These are phyloP conservation scores for Microcebus murinus DNA, from an alignment of 2,113 vertebrate species.

Conservation along the genomic window DNA sequence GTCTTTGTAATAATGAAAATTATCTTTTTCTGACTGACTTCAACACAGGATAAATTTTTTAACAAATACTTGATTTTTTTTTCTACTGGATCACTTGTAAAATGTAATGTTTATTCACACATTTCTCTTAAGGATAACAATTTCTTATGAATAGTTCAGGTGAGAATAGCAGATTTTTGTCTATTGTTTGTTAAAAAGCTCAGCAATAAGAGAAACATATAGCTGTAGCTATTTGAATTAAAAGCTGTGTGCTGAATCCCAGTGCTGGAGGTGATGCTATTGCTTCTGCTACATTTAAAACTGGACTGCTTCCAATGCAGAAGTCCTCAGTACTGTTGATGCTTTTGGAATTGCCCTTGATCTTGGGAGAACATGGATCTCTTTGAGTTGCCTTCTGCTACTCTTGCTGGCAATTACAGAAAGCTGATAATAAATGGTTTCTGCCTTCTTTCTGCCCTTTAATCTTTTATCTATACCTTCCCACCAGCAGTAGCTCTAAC, in stretches of 20 bases:
- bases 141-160: not conserved
- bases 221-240: not conserved
- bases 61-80: not conserved
- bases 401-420: not conserved
- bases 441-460: not conserved
- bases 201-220: not conserved
- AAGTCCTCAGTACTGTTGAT: not conserved
- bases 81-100: too few species aligned
- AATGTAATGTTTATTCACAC: not conserved
- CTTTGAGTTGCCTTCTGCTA: not conserved
- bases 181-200: not conserved
- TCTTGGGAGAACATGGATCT: not conserved
- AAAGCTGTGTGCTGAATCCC: not conserved
- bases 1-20: not conserved
- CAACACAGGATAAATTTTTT: conserved; percentile 5
- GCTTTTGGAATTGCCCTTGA: not conserved
- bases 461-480: not conserved
- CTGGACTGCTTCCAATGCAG: not conserved
- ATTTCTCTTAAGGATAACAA: not conserved
- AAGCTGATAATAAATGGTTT: not conserved
- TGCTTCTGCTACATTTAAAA: not conserved
- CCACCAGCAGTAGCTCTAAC: not conserved
- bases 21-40: not conserved
- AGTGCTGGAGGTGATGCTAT: not conserved
- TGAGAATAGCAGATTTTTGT: not conserved